Conservation (phyloP, 2,113 vertebrate genomes). For the Larimichthys polyactis region DNA sequence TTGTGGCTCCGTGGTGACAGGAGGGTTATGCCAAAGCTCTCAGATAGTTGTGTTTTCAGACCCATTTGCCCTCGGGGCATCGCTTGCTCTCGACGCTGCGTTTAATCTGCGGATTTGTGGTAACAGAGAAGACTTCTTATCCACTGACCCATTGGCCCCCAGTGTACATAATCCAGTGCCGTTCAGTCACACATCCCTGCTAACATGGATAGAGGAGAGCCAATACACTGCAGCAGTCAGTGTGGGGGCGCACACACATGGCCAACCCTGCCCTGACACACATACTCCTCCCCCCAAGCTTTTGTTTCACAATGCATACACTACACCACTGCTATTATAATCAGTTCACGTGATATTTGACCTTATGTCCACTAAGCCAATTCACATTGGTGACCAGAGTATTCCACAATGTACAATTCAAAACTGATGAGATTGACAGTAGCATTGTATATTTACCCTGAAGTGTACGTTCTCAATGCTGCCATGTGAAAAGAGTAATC, state of each 20-base stretch:
- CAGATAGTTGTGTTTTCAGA: conserved; percentile 71
- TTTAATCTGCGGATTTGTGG: conserved; percentile 86
- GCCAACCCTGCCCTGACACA: conserved; percentile 61
- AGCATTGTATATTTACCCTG: conserved; percentile 19
- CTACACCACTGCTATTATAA: conserved; percentile 42
- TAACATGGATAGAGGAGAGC: conserved; percentile 71
- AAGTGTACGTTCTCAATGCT: background rate
- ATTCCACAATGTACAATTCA: conserved; percentile 15
- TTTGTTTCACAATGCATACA: conserved; percentile 65
- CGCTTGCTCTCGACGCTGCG: conserved; percentile 71
- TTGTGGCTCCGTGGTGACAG: conserved; percentile 63
- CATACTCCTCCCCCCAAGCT: conserved; percentile 68
- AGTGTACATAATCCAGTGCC: conserved; percentile 77
- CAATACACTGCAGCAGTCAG: conserved; percentile 53
- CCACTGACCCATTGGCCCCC: conserved; percentile 78
- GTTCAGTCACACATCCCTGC: conserved; percentile 69
- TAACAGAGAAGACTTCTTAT: conserved; percentile 87
- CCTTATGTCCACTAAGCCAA: conserved; percentile 49
- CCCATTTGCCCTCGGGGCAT: conserved; percentile 72
- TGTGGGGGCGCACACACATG: conserved; percentile 49
- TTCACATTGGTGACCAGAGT: conserved; percentile 27
- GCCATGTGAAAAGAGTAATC: conserved; percentile 39
- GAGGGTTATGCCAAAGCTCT: conserved; percentile 79
- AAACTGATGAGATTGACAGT: conserved; percentile 25
- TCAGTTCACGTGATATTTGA: conserved; percentile 54